A percentile compares a stretch with the other conserved stretches of the same genome.
These are phyloP conservation scores for Drosophila miranda DNA, from an alignment of 1,140 invertebrate species.

Conservation along the genomic window DNA sequence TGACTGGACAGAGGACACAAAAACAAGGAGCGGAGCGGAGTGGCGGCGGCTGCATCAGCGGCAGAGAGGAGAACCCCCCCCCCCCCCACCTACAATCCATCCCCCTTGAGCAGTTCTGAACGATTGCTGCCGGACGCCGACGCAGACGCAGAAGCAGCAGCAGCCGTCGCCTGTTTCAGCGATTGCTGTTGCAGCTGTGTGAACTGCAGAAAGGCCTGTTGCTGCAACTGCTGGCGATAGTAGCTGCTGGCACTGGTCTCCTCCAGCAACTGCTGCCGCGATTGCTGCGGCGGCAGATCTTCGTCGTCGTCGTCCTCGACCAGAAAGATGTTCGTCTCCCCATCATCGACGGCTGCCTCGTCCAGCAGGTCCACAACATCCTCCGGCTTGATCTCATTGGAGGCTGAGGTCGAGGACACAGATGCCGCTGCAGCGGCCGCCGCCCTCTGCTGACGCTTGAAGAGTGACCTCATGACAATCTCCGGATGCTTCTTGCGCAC, in stretches of 20 bases:
- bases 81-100: conserved; percentile 20
- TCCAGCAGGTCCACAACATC: conserved; percentile 64
- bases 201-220: conserved; percentile 67
- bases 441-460: conserved; percentile 65
- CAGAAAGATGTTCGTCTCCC: conserved; percentile 43
- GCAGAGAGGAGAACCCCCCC: conserved; percentile 9
- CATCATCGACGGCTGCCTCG: conserved; percentile 15
- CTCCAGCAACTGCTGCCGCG: conserved; percentile 20
- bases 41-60: no score
- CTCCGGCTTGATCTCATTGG: conserved; percentile 13
- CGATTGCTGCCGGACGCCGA: conserved; percentile 28
- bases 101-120: conserved; percentile 21
- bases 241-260: conserved; percentile 32
- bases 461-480: conserved; percentile 77
- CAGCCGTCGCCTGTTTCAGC: conserved; percentile 61
- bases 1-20: conserved; percentile 1
- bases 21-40: background rate
- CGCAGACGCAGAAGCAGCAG: conserved; percentile 18
- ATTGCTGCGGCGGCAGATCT: conserved; percentile 19
- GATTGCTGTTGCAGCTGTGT: conserved; percentile 66
- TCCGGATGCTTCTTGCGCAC: conserved; percentile 82
- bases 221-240: conserved; percentile 65
- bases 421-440: conserved; percentile 30
- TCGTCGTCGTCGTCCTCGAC: conserved; percentile 67
- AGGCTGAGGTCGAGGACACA: background rate